These are phyloP conservation scores for Anser cygnoides DNA, from an alignment of 2,113 vertebrate genomes.

Conservation along the genomic window DNA sequence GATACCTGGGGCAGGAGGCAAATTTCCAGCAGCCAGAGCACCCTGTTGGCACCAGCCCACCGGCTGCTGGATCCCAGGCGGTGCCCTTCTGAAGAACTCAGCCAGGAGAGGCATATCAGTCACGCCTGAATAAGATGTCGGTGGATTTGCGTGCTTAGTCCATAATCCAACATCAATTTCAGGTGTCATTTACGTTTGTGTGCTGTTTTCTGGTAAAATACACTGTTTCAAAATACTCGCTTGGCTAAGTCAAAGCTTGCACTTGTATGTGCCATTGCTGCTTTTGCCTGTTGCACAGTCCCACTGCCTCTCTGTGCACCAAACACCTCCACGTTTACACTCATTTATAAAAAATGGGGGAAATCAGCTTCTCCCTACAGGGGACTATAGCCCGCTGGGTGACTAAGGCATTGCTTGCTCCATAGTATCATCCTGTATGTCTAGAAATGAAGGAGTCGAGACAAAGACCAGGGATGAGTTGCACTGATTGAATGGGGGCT, in stretches of 20 bases:
- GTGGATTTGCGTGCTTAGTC: not conserved
- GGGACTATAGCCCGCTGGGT: not conserved
- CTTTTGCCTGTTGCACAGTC: not conserved
- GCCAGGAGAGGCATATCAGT: conserved; percentile 12
- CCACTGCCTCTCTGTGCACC: not conserved
- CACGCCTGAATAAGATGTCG: not conserved
- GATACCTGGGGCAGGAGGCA: not conserved
- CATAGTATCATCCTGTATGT: not conserved
- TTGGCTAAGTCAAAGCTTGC: not conserved
- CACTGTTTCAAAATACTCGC: not conserved
- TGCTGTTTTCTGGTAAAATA: not conserved
- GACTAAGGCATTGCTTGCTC: not conserved
- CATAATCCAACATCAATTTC: not conserved
- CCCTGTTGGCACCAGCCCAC: not conserved
- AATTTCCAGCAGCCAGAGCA: conserved; percentile 43
- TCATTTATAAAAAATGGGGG: not conserved
- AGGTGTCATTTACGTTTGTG: not conserved
- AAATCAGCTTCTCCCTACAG: not conserved
- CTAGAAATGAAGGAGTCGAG: not conserved
- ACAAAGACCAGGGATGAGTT: not conserved
- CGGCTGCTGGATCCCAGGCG: not conserved
- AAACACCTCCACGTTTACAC: not conserved
- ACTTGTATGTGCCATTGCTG: not conserved
- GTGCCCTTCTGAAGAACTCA: not conserved
- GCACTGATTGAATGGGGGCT: not conserved